These are phyloP conservation scores for Galerucella pusilla DNA, from an alignment of 2,888 invertebrate genomes.

Conservation along the genomic window DNA sequence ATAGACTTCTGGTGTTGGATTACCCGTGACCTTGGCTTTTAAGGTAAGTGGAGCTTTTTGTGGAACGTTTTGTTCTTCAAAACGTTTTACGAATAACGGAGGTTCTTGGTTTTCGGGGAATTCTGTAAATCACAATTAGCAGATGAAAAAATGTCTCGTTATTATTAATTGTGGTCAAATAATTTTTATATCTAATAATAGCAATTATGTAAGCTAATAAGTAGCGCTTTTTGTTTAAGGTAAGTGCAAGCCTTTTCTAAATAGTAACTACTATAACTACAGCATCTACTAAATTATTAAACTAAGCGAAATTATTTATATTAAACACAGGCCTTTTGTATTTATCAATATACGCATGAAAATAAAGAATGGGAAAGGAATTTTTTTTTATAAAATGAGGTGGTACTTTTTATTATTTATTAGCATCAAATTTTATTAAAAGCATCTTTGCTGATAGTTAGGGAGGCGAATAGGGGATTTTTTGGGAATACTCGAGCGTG, in stretches of 20 bases:
- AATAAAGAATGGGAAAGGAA: background rate
- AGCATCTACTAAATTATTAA: too few species aligned
- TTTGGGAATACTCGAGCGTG: too few species aligned
- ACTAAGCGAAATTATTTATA: too few species aligned
- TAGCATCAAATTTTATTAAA: background rate
- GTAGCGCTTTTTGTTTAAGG: too few species aligned
- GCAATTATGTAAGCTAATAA: background rate
- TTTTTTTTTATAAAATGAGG: background rate
- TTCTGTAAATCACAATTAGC: slow-evolving; percentile 69
- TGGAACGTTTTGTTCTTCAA: slow-evolving; percentile 85
- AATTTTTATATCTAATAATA: background rate
- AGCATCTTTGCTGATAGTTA: background rate
- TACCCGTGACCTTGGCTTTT: slow-evolving; percentile 86
- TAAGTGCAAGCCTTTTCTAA: too few species aligned
- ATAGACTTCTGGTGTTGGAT: slow-evolving; percentile 88
- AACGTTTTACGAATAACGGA: slow-evolving; percentile 87
- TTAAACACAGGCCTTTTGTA: too few species aligned
- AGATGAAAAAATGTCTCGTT: background rate
- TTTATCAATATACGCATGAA: too few species aligned
- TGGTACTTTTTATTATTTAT: background rate
- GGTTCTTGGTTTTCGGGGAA: slow-evolving; percentile 76
- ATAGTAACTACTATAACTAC: too few species aligned
- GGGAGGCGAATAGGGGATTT: too few species aligned
- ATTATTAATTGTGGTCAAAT: background rate
- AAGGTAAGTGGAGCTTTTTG: slow-evolving; percentile 82